Base-by-base conservation (phyloP, 2,797 vertebrate genomes). In the Typhlichthys eigenmanni region DNA sequence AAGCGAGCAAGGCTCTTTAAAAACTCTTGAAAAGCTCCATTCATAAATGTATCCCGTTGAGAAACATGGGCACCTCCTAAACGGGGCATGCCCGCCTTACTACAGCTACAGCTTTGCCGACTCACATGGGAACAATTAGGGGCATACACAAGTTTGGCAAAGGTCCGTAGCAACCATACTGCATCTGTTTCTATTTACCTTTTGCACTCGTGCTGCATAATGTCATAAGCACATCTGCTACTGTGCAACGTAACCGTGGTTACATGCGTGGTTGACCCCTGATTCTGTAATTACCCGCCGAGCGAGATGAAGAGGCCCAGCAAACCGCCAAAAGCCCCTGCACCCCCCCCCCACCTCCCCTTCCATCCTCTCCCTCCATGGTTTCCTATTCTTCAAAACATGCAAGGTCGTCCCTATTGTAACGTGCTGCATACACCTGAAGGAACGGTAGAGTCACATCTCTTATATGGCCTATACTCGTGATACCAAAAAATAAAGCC, bases 141-240 rank as follows among this genome's bases (percentile, higher is more conserved):
- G 83, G 80, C 67, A 72, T 69, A 79, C 68, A 72, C 82, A 80
- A 89, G 78, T 91, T 91, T 93, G 91, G 91, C 90, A 16, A 87
- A 88, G 81, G 87, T 90, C 87, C 85, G 85, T 91, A 91, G 92
- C 88, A 93, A 93, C 91, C 84, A 83, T 24, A 90, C 88, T 79
- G 89, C 91, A 93, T 92, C 88, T 93, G 92, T 89, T 93, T 92
- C 91, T 93, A 90, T 94, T 94, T 93, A 92, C 92, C 88, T 91
- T 91, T 88, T 76, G 77, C 88, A 86, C 87, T 87, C 83, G 82
- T 65, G 79, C 81, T 78, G 84, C 81, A 85, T 88, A 89, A 90
- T 89, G 88, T 89, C 91, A 89, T 80, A 80, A 90, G 90, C 89
- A 92, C 92, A 93, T 93, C 92, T 93, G 93, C 92, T 93, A 93